Percentiles rank a stretch among this genome's conserved stretches.
Conservation (phyloP, 1,140 invertebrate species). For the Calliopsis andreniformis region DNA sequence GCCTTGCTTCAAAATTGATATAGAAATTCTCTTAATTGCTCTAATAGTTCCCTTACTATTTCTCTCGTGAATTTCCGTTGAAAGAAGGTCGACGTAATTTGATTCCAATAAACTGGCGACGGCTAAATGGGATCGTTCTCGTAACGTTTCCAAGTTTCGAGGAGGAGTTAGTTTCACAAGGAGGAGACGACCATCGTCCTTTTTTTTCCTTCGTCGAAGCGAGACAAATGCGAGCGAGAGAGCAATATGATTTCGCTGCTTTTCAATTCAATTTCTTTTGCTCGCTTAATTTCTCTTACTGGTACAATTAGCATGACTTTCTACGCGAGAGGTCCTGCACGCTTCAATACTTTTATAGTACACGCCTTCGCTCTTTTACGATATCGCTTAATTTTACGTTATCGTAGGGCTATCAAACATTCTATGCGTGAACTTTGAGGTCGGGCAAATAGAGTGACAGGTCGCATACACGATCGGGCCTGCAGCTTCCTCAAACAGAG, state of each 20-base stretch:
- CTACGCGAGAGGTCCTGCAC: neutral
- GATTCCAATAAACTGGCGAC: slow-evolving; percentile 61
- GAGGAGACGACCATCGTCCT: neutral
- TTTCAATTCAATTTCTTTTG: slow-evolving; percentile 12
- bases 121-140: slow-evolving; percentile 52
- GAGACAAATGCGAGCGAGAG: slow-evolving; percentile 24
- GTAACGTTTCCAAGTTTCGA: slow-evolving; percentile 49
- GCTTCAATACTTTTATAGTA: neutral
- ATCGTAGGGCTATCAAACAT: neutral
- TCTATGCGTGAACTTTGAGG: neutral
- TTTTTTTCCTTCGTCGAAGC: slow-evolving; percentile 1
- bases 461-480: neutral
- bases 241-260: slow-evolving; percentile 22
- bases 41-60: neutral
- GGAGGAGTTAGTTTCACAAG: slow-evolving; percentile 46
- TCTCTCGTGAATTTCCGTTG: slow-evolving; percentile 3
- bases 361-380: neutral
- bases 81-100: slow-evolving; percentile 54
- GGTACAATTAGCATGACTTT: slow-evolving; percentile 26
- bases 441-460: neutral
- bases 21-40: no score
- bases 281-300: slow-evolving; percentile 4
- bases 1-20: no score
- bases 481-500: slow-evolving; percentile 23
- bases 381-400: no score